Evolutionary conservation across 2,888 invertebrate species (phyloP).

Genomic region (Callyntrura guangdongensis): DNA sequence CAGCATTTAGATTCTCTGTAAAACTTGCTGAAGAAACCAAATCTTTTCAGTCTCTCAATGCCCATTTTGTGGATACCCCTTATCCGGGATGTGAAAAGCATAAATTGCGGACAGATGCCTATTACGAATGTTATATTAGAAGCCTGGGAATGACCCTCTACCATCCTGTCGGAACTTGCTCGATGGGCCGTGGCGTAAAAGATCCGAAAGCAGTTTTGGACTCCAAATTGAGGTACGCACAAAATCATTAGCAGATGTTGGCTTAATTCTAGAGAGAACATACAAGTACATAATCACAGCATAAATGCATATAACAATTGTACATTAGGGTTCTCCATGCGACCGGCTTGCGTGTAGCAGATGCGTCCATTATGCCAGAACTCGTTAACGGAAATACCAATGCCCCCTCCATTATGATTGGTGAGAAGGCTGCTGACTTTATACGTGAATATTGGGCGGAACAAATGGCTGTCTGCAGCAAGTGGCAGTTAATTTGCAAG

Average conservation of each 20-base stretch:
- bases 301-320: background rate
- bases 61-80: conserved; percentile 54
- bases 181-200: conserved; percentile 87
- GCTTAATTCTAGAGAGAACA: background rate
- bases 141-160: conserved; percentile 91
- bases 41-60: conserved; percentile 80
- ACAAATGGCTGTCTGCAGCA: conserved; percentile 73
- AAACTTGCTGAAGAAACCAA: conserved; percentile 81
- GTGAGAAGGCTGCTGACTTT: conserved; percentile 80
- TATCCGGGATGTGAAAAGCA: conserved; percentile 83
- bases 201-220: conserved; percentile 84
- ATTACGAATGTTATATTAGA: conserved; percentile 89
- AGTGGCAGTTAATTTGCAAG: conserved; percentile 48
- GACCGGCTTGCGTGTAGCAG: conserved; percentile 68
- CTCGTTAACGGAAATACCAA: conserved; percentile 79
- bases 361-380: conserved; percentile 73
- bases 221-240: conserved; percentile 83
- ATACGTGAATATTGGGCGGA: conserved; percentile 81
- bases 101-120: conserved; percentile 88
- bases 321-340: conserved; percentile 65
- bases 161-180: conserved; percentile 88
- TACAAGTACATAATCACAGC: background rate
- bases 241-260: background rate
- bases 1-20: conserved; percentile 72
- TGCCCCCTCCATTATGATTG: conserved; percentile 80